Conservation (phyloP, 2,113 vertebrate species). For the Pan troglodytes region NHGRI_mPanTro3-v2.1_pri NC_072421.2:74879501-74880000, state of each 20-base stretch:
- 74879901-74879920: slow-evolving; percentile 1
- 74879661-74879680: background rate
- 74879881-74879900: background rate
- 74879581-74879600: background rate
- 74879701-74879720: background rate
- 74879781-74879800: background rate
- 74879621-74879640: background rate
- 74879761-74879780: background rate
- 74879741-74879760: background rate
- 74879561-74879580: background rate
- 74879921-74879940: background rate
- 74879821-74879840: background rate
- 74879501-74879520: slow-evolving; percentile 26
- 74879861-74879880: background rate
- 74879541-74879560: background rate
- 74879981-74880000: background rate
- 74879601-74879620: background rate
- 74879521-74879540: background rate
- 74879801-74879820: background rate
- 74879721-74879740: background rate
- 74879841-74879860: slow-evolving; percentile 30
- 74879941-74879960: background rate
- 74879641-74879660: background rate
- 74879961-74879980: background rate
- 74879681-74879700: background rate